Evolutionary conservation across 2,797 vertebrate genomes (phyloP).

Genomic region (Syncerus caffer): DNA sequence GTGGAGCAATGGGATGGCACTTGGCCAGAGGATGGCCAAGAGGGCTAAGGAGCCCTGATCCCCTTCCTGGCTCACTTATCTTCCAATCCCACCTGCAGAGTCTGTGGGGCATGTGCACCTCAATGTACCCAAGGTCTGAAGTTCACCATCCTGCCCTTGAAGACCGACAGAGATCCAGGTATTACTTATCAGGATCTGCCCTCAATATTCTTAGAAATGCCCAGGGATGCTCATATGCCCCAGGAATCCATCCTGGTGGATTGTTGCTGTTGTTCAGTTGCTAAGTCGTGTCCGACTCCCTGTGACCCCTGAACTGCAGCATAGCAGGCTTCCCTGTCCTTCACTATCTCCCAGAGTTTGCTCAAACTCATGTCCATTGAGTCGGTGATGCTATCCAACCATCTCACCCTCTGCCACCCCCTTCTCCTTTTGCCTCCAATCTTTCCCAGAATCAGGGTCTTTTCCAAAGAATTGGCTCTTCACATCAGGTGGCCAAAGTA

Average conservation of each 20-base stretch:
- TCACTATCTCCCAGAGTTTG: background rate
- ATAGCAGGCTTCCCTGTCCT: background rate
- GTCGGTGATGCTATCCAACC: background rate
- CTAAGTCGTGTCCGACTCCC: background rate
- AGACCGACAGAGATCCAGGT: background rate
- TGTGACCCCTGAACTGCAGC: background rate
- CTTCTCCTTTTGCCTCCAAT: background rate
- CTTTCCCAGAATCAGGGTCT: background rate
- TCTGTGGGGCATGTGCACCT: background rate
- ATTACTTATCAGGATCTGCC: background rate
- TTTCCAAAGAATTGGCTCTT: background rate
- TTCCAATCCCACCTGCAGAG: background rate
- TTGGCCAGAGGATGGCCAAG: background rate
- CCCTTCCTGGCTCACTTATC: background rate
- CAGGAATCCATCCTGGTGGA: background rate
- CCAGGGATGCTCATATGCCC: background rate
- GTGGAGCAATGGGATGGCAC: background rate
- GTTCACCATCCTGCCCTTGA: background rate
- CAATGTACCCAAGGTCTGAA: background rate
- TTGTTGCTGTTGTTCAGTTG: background rate
- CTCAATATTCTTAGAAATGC: background rate
- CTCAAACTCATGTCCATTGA: background rate
- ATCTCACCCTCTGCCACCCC: background rate
- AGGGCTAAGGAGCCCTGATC: background rate
- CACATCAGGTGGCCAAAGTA: background rate